Conservation (phyloP, 2,888 invertebrate genomes). For the Elmis aenea region DNA sequence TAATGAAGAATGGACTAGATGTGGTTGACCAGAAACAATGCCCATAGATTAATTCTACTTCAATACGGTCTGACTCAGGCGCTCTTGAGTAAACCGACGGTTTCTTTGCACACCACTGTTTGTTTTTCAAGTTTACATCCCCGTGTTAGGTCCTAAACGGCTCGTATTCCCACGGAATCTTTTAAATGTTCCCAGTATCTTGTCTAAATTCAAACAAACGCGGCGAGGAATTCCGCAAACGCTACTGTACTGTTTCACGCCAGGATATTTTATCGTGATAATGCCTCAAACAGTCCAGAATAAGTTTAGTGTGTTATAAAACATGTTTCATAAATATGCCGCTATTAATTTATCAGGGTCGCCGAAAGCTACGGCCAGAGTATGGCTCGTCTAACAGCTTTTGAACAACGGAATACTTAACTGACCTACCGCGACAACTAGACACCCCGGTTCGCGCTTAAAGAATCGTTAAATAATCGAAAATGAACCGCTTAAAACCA, state of each 20-base stretch:
- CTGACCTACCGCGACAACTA: conserved; percentile 17
- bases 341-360: conserved; percentile 10
- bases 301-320: conserved; percentile 19
- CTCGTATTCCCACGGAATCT: conserved; percentile 17
- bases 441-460: conserved; percentile 5
- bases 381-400: no score
- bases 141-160: conserved; percentile 37
- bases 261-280: no score
- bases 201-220: no score
- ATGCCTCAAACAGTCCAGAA: no score
- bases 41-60: conserved; percentile 16
- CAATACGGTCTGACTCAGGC: conserved; percentile 10
- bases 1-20: conserved; percentile 8
- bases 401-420: conserved; percentile 19
- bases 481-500: no score
- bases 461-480: no score
- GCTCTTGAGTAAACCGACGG: conserved; percentile 27
- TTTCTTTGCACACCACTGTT: conserved; percentile 36
- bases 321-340: conserved; percentile 9
- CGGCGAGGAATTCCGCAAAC: no score
- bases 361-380: conserved; percentile 10
- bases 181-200: conserved; percentile 11
- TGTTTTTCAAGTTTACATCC: conserved; percentile 44
- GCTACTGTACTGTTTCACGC: no score
- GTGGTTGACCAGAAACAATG: conserved; percentile 13